Conservation (phyloP, 2,888 invertebrate genomes). For the Plebejus melissa region DNA sequence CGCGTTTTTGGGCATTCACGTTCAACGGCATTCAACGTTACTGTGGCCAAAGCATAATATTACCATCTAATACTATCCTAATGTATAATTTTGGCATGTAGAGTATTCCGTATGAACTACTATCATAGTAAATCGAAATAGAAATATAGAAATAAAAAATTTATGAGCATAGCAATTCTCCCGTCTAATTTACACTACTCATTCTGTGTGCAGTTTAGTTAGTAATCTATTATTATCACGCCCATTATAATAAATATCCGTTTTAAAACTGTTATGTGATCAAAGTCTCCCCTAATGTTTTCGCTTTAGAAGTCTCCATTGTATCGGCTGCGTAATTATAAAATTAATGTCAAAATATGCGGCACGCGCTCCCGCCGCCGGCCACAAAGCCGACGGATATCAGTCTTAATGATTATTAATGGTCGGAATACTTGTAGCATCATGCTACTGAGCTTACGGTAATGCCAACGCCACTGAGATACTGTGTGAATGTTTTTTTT, state of each 20-base stretch:
- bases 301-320: constrained; percentile 46
- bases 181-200: not conserved
- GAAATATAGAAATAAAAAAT: no score
- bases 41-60: no score
- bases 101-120: not conserved
- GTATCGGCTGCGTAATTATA: constrained; percentile 60
- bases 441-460: constrained; percentile 41
- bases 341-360: constrained; percentile 70
- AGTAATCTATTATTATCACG: not conserved
- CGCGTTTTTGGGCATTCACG: no score
- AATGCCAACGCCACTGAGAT: not conserved
- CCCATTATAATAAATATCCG: not conserved
- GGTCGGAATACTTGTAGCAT: constrained; percentile 51
- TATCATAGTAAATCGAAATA: no score
- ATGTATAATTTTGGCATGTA: not conserved
- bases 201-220: not conserved
- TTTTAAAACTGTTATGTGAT: not conserved
- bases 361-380: constrained; percentile 47
- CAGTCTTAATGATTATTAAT: constrained; percentile 67
- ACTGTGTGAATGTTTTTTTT: not conserved
- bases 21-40: no score
- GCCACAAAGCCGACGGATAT: constrained; percentile 54
- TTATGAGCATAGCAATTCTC: not conserved
- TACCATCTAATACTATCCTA: no score
- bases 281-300: constrained; percentile 25